These are phyloP conservation scores for Melanocharis versteri DNA, from an alignment of 2,113 vertebrate species.

Conservation along the genomic window DNA sequence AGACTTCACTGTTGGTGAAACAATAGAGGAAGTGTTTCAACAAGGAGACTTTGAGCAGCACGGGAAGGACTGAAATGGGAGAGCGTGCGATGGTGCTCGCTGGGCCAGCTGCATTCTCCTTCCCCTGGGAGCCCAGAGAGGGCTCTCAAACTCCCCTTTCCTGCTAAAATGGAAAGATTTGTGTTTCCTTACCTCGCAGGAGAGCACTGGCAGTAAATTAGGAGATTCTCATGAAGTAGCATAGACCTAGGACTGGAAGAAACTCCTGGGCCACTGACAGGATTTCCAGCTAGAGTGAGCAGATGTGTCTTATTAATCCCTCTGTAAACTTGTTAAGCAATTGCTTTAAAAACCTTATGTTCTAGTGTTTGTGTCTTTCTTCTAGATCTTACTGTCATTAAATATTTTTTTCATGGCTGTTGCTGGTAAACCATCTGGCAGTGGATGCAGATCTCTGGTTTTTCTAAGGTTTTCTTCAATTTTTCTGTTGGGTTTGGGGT, in stretches of 20 bases:
- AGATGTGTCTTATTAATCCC: slow-evolving; percentile 28
- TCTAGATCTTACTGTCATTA: slow-evolving; percentile 1
- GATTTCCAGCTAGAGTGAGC: not conserved
- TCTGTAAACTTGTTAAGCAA: not conserved
- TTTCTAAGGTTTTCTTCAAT: not conserved
- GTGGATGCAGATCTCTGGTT: not conserved
- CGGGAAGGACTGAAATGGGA: not conserved
- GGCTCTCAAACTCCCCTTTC: not conserved
- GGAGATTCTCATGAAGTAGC: not conserved
- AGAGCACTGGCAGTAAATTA: not conserved
- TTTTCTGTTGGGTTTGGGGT: not conserved
- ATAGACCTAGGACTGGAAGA: not conserved
- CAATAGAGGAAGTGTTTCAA: not conserved
- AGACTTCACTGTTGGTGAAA: not conserved
- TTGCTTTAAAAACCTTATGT: not conserved
- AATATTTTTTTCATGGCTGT: not conserved
- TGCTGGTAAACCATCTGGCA: slow-evolving; percentile 10
- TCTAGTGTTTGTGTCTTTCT: not conserved
- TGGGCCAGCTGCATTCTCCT: not conserved
- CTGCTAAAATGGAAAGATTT: not conserved
- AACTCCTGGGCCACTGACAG: not conserved
- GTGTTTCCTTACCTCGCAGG: not conserved
- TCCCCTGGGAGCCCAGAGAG: not conserved
- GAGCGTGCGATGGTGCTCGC: fast-evolving
- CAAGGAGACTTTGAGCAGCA: not conserved